Evolutionary conservation across 2,797 vertebrate genomes (phyloP).

Genomic region (Ceryle rudis): DNA sequence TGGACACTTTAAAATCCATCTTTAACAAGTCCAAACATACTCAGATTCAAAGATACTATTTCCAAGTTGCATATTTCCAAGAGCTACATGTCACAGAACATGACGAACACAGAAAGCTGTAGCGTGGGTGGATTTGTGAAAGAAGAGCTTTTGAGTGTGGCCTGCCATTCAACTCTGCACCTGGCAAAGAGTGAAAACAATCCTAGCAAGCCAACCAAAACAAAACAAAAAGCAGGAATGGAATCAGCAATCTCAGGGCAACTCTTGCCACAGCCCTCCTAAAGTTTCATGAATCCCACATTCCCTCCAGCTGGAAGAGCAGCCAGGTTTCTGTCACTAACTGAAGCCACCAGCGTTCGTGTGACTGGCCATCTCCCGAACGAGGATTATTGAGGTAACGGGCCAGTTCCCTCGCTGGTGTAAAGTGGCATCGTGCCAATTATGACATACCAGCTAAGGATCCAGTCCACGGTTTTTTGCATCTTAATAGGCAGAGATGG

Average conservation of each 20-base stretch:
- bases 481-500: background rate
- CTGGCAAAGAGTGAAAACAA: constrained; percentile 73
- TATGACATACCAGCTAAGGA: background rate
- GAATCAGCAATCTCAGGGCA: constrained; percentile 72
- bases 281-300: constrained; percentile 52
- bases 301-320: constrained; percentile 22
- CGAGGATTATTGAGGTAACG: background rate
- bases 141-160: constrained; percentile 73
- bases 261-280: constrained; percentile 61
- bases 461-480: background rate
- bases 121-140: constrained; percentile 74
- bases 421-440: background rate
- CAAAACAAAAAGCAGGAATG: constrained; percentile 68
- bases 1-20: constrained; percentile 46
- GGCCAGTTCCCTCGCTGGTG: background rate
- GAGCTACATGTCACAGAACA: constrained; percentile 69
- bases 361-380: background rate
- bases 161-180: constrained; percentile 77
- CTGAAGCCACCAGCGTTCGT: constrained; percentile 1
- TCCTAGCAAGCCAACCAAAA: constrained; percentile 63
- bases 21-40: constrained; percentile 26
- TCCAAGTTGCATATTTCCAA: constrained; percentile 58
- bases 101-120: constrained; percentile 71
- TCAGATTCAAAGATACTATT: constrained; percentile 54
- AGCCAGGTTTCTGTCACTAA: constrained; percentile 70